Base-by-base conservation (phyloP, 2,797 vertebrate species). In the Ceyx erithaca region DNA sequence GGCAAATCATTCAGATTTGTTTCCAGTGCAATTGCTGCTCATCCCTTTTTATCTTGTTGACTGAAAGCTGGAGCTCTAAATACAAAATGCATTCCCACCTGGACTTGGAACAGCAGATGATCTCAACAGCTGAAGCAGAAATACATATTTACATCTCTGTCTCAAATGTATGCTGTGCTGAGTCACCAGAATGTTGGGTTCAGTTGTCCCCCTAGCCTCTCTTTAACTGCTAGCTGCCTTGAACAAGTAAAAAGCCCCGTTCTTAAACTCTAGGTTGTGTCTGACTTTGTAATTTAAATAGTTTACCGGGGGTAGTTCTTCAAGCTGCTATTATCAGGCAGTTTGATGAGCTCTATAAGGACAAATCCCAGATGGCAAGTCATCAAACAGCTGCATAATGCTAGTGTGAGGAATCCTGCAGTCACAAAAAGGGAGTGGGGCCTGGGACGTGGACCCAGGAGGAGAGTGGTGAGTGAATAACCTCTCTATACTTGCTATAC, bases 381-480 rank as follows among this genome's bases (percentile, higher is more conserved):
- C 26, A 45, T 49, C 9, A 41, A 43, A 41, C 31, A 63, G 30
- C 25, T 23, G 15, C 2, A 9, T 37, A 10, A 21, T 63, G 10
- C 12, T 9, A 35, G 14, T 18, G 18, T 4, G 2, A 52, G 30
- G 59, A 67, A 49, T 20, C 6, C 26, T 75, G 9, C 33, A 23
- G 21, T 14, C 16, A 31, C 17, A 49, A 68, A 51, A 26, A 51
- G 14, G 10, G 16, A 63, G 37, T 20, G 45, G 6, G 41, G 4
- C 9, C 18, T 41, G 30, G 48, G 41, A 9, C 0, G 1, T 1
- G 21, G 43, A n/a, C 28, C 6, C 1, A 7, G 41, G 55, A 37
- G 7, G 26, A 85, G 8, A 51, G 23, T 10, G 26, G 26, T 40
- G 62, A 75, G 12, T 0, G 1, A 69, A 64, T 57, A 5, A 9